These are phyloP conservation scores for Acromyrmex heyeri DNA, from an alignment of 1,140 invertebrate genomes.

Conservation along the genomic window DNA sequence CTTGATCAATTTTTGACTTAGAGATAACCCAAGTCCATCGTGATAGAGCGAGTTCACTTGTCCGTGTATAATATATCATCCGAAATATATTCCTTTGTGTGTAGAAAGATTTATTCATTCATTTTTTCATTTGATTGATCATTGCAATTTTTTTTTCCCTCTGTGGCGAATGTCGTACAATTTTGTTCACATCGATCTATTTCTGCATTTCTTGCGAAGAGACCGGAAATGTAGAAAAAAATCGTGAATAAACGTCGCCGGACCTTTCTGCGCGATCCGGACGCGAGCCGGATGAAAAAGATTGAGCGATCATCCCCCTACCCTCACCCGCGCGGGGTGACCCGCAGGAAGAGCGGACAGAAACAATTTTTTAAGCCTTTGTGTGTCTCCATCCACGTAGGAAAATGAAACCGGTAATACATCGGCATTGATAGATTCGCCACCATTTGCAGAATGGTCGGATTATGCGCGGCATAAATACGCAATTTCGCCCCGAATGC, in stretches of 20 bases:
- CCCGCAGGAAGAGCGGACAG: constrained; percentile 73
- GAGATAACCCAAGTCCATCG: neutral
- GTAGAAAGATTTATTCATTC: neutral
- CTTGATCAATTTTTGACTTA: neutral
- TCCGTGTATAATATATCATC: constrained; percentile 20
- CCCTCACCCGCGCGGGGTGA: constrained; percentile 26
- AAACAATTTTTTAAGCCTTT: constrained; percentile 83
- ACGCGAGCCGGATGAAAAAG: constrained; percentile 76
- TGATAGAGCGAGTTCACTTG: neutral
- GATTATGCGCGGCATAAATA: constrained; percentile 85
- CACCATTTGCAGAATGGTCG: constrained; percentile 83
- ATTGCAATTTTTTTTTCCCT: constrained; percentile 8
- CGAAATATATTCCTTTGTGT: constrained; percentile 37
- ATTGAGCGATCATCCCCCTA: constrained; percentile 83
- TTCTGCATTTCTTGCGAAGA: neutral
- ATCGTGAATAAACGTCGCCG: constrained; percentile 66
- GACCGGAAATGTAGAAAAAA: constrained; percentile 64
- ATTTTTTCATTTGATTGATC: constrained; percentile 44
- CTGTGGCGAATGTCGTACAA: constrained; percentile 29
- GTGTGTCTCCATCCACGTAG: constrained; percentile 82
- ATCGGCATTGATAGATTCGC: constrained; percentile 85
- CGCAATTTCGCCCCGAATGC: constrained; percentile 82
- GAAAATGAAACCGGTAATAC: constrained; percentile 85
- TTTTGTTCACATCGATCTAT: constrained; percentile 34
- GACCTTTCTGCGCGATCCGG: constrained; percentile 44